Evolutionary conservation across 2,888 invertebrate species (phyloP).

Genomic region (Octonoba sinensis): DNA sequence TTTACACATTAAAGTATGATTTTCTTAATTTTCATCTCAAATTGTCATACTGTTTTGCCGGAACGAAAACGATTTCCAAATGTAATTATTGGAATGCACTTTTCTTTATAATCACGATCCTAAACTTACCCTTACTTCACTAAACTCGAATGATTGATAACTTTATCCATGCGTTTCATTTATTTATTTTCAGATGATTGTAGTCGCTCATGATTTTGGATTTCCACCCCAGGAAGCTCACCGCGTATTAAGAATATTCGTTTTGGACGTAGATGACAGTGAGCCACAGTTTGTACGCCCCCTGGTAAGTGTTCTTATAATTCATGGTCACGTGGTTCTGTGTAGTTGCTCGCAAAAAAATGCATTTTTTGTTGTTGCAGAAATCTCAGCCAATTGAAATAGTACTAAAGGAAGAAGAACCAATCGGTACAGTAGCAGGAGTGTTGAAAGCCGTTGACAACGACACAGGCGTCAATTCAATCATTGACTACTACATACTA

Average conservation of each 20-base stretch:
- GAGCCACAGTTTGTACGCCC: slow-evolving; percentile 80
- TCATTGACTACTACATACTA: slow-evolving; percentile 81
- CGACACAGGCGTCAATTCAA: slow-evolving; percentile 82
- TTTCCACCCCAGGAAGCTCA: slow-evolving; percentile 83
- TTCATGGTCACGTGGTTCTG: not conserved
- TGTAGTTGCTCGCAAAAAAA: not conserved
- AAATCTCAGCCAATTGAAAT: slow-evolving; percentile 79
- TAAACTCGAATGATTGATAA: too few relatives aligned
- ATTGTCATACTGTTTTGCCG: not conserved
- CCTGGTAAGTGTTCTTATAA: slow-evolving; percentile 71
- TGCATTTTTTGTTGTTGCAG: slow-evolving; percentile 70
- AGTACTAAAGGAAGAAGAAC: slow-evolving; percentile 78
- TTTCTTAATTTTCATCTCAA: not conserved
- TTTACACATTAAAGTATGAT: not conserved
- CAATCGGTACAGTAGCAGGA: slow-evolving; percentile 79
- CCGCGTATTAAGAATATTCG: slow-evolving; percentile 78
- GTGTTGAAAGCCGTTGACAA: slow-evolving; percentile 80
- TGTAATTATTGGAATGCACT: too few relatives aligned
- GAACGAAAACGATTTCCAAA: not conserved
- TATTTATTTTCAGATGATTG: slow-evolving; percentile 70
- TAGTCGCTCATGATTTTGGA: slow-evolving; percentile 84
- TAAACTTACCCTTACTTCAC: too few relatives aligned
- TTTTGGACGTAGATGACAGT: slow-evolving; percentile 85
- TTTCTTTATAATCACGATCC: too few relatives aligned
- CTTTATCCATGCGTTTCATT: not conserved